These are phyloP conservation scores for Parauchenoglanis ngamensis DNA, from an alignment of 2,797 vertebrate genomes.

Conservation along the genomic window DNA sequence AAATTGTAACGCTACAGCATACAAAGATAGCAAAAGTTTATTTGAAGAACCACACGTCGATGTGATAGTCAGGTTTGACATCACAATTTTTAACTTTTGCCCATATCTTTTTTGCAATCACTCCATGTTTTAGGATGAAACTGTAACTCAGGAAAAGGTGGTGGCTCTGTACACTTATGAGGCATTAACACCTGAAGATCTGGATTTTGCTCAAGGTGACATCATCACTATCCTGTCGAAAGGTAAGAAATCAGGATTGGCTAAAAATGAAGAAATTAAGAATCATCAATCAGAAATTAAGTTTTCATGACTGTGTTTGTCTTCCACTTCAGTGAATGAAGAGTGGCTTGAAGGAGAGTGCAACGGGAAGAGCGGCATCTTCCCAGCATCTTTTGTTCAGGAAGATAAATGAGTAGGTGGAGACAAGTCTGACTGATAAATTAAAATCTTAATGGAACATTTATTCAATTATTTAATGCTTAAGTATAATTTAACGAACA, in stretches of 20 bases:
- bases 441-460: neutral
- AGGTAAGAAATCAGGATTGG: slow-evolving; percentile 67
- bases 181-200: slow-evolving; percentile 85
- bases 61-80: too few species aligned
- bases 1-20: too few species aligned
- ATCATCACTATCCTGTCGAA: slow-evolving; percentile 81
- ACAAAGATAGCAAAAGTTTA: too few species aligned
- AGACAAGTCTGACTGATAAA: slow-evolving; percentile 7
- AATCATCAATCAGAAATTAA: neutral
- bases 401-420: slow-evolving; percentile 35
- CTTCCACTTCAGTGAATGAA: slow-evolving; percentile 80
- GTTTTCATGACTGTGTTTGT: neutral
- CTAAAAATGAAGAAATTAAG: neutral
- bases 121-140: slow-evolving; percentile 27
- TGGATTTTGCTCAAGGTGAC: slow-evolving; percentile 85
- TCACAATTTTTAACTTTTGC: too few species aligned
- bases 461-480: neutral
- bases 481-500: neutral
- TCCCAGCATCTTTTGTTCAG: slow-evolving; percentile 84
- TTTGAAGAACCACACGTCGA: too few species aligned
- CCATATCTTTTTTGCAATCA: neutral
- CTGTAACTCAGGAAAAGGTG: slow-evolving; percentile 54
- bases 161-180: slow-evolving; percentile 84
- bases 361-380: slow-evolving; percentile 87
- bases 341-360: slow-evolving; percentile 93